Evolutionary conservation across 2,888 invertebrate species (phyloP), one percentile per base, ranked within the genome.

Genomic region (Keiferia lycopersicella): DNA sequence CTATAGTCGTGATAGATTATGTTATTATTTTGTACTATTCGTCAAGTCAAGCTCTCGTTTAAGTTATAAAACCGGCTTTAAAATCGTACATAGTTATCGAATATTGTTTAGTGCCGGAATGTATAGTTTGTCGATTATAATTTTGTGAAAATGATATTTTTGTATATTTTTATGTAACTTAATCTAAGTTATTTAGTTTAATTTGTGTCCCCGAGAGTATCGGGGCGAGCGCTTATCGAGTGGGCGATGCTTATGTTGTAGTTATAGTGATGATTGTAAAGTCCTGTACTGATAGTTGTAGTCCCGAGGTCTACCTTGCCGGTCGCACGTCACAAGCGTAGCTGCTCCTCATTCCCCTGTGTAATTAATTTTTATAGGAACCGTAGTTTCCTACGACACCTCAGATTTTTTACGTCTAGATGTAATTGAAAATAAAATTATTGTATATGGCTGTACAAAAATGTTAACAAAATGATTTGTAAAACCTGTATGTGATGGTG

Each of bases 391-490:
- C 90, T 89, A 87, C 81, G 86, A 84, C 88, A 89, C 90, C 88
- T 90, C 91, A 89, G 83, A 89, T 90, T 90, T 91, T 91, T 89
- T 90, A 90, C 89, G 89, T 89, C 87, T 91, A 91, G 91, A 88
- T 91, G 87, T 91, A 91, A 90, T 89, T 91, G 88, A 91, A 91
- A 87, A 90, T 91, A 89, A 91, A 91, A 91, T 91, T 90, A 90
- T 91, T 92, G 92, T 92, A 92, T 91, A 92, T 92, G 91, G 88
- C 90, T 92, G 92, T 92, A 92, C 92, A 92, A 92, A 91, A 91
- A 87, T 81, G 84, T 87, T 87, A 88, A 90, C 86, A 86, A 89
- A 86, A 88, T 85, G 86, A 88, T 86, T 87, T 89, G 87, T 89
- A 89, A 90, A 89, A 89, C 89, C 86, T 84, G 88, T 87, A 89